These are phyloP conservation scores for Eurystomus gularis DNA, from an alignment of 2,113 vertebrate genomes.

Conservation along the genomic window DNA sequence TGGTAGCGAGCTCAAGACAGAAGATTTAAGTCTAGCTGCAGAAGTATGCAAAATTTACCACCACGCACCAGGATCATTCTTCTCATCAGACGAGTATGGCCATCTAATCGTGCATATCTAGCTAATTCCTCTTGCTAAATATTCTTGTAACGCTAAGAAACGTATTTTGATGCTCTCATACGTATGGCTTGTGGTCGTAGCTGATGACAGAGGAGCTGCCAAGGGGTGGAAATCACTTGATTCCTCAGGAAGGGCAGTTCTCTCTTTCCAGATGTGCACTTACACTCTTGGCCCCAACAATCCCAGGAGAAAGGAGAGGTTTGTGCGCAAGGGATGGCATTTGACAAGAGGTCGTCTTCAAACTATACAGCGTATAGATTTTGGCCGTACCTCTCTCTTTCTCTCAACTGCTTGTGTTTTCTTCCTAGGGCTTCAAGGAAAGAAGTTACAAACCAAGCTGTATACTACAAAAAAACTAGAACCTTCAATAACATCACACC, in stretches of 20 bases:
- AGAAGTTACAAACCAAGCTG: not conserved
- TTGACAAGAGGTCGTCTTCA: not conserved
- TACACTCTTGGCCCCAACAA: not conserved
- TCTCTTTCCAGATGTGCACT: not conserved
- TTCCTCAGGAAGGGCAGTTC: not conserved
- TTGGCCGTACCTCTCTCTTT: not conserved
- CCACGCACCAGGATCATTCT: not conserved
- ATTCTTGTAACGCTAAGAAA: not conserved
- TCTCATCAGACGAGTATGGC: not conserved
- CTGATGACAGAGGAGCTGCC: not conserved
- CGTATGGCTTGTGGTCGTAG: accelerated
- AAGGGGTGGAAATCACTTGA: not conserved
- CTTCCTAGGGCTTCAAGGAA: not conserved
- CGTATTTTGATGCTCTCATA: not conserved
- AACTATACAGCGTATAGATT: not conserved
- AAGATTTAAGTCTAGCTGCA: not conserved
- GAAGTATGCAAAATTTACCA: not conserved
- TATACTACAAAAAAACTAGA: not conserved
- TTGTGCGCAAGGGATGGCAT: not conserved
- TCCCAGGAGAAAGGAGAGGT: not conserved
- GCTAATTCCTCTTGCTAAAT: not conserved
- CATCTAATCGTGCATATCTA: not conserved
- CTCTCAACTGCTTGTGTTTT: not conserved
- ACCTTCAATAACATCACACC: not conserved
- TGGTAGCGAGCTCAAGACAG: not conserved